Evolutionary conservation across 2,888 invertebrate species (phyloP).

Genomic region (Melipona beecheii): DNA sequence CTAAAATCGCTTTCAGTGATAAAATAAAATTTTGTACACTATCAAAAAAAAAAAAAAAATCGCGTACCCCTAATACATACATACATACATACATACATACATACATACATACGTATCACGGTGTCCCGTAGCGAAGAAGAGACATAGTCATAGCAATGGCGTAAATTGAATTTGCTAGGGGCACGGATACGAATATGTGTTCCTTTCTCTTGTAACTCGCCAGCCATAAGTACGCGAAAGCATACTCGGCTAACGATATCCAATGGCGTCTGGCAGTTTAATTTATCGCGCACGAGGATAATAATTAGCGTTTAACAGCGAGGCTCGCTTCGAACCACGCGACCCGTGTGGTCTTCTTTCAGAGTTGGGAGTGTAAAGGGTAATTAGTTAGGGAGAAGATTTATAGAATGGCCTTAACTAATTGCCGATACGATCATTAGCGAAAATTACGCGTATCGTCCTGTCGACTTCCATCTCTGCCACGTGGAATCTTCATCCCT

Average conservation of each 20-base stretch:
- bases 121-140: constrained; percentile 8
- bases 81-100: no score
- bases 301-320: constrained; percentile 78
- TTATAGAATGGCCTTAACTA: constrained; percentile 75
- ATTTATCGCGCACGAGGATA: constrained; percentile 77
- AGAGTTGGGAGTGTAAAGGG: constrained; percentile 71
- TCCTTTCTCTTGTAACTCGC: constrained; percentile 22
- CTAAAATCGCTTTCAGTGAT: no score
- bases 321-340: constrained; percentile 60
- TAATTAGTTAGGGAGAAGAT: constrained; percentile 77
- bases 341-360: constrained; percentile 71
- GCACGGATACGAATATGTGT: constrained; percentile 32
- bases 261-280: constrained; percentile 70
- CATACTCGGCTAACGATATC: constrained; percentile 49
- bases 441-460: constrained; percentile 65
- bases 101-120: neutral
- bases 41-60: no score
- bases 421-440: constrained; percentile 76
- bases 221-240: constrained; percentile 24
- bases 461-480: constrained; percentile 25
- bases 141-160: constrained; percentile 19
- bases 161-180: constrained; percentile 55
- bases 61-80: no score
- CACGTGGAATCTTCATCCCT: neutral
- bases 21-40: no score